Base-by-base conservation (phyloP, 1,140 invertebrate species). In the Lepidurus apus region DNA sequence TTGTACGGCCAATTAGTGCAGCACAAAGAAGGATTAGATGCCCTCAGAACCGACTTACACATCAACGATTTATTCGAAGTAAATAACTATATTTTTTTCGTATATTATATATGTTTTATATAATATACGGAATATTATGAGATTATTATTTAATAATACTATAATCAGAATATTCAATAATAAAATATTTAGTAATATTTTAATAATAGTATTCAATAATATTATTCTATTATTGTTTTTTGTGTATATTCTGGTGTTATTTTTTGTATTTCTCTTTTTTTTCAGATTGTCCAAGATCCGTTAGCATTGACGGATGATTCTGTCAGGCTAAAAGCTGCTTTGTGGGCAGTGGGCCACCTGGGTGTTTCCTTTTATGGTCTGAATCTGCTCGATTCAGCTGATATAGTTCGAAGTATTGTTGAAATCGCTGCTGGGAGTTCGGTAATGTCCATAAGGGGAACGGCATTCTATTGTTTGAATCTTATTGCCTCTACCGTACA, bases 341-440 rank as follows among this genome's bases (percentile, higher is more conserved):
- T 98, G 0, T 98, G 96, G 96, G 91, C 92, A 9, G 85, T 96
- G 42, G 93, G 93, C 13, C 94, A 96, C 83, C 88, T 93, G 24
- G 93, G 92, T 3, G 91, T 91, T 0, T 93, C 93, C 24, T 84
- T 87, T 0, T 87, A 89, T 75, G 95, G 95, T 1, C 86, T 95
- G 13, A 87, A 91, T 44, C 89, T 92, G 80, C 85, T 97, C 17
- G 88, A 87, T 44, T 87, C 89, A 78, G 84, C 88, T 77, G 87
- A 88, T 77, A 85, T 91, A 24, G 83, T 93, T 42, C 86, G 87
- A 73, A 84, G 87, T 65, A 87, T 94, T 65, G 88, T 91, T 0
- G 85, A 89, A 34, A 86, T 97, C 75, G 94, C 92, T 0, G 91
- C 92, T 82, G 89, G 89, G 74, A 92, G 91, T 85, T 89, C 90